Evolutionary conservation across 2,113 vertebrate species (phyloP).

Genomic region (Oreotrochilus melanogaster): DNA sequence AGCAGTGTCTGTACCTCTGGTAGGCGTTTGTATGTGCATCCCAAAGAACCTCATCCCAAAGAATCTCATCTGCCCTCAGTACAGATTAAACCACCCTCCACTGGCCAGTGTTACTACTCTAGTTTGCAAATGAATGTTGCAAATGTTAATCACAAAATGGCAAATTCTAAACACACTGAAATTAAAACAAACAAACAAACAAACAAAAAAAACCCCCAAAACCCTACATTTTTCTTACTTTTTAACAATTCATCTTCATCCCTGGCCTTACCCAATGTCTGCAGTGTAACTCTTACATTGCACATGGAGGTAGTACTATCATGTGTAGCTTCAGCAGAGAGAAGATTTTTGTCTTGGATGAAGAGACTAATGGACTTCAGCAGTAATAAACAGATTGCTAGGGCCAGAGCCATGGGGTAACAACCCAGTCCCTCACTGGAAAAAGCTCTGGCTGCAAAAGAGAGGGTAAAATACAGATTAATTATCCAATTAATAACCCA

Average conservation of each 20-base stretch:
- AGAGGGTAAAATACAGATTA: not conserved
- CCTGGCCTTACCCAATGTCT: not conserved
- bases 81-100: not conserved
- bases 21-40: rapidly evolving
- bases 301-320: not conserved
- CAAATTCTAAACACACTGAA: not conserved
- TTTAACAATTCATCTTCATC: not conserved
- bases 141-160: not conserved
- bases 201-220: not conserved
- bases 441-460: not conserved
- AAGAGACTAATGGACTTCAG: not conserved
- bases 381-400: not conserved
- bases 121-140: not conserved
- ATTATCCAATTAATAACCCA: not conserved
- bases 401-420: rapidly evolving
- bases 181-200: not conserved
- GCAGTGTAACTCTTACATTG: not conserved
- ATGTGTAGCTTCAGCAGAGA: not conserved
- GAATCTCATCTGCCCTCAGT: not conserved
- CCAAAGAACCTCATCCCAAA: not conserved
- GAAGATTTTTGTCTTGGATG: not conserved
- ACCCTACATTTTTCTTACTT: not conserved
- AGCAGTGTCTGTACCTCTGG: not conserved
- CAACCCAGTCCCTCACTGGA: not conserved
- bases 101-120: rapidly evolving